A percentile compares a stretch with the other conserved stretches of the same genome.
Conservation (phyloP, 2,113 vertebrate species). For the Pteronura brasiliensis region DNA sequence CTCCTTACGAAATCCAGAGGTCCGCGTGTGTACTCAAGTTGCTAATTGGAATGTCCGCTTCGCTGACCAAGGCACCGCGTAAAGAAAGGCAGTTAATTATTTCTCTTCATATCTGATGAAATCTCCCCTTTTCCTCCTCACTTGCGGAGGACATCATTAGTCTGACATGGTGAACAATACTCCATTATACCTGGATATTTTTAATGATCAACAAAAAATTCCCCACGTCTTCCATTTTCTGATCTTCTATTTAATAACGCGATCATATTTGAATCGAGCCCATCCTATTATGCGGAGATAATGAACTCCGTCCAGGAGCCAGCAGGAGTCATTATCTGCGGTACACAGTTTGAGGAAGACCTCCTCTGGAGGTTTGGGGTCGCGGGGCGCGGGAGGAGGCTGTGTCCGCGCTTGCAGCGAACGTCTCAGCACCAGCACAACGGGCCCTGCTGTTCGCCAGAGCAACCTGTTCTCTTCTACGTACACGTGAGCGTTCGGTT, state of each 20-base stretch:
- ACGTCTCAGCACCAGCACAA: neutral
- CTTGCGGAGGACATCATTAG: constrained; percentile 84
- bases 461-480: neutral
- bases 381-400: constrained; percentile 11
- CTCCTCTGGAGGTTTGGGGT: constrained; percentile 17
- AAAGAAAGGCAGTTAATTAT: constrained; percentile 86
- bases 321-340: constrained; percentile 60
- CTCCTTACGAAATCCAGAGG: constrained; percentile 73
- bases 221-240: constrained; percentile 77
- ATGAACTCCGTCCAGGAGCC: constrained; percentile 70
- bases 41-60: constrained; percentile 85
- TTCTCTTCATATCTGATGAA: constrained; percentile 84
- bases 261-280: constrained; percentile 81
- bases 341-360: constrained; percentile 37
- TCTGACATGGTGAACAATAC: constrained; percentile 80
- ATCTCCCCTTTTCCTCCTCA: constrained; percentile 78
- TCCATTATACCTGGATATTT: constrained; percentile 83
- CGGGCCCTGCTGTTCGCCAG: neutral
- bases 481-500: neutral
- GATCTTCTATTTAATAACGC: constrained; percentile 81
- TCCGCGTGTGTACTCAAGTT: constrained; percentile 61
- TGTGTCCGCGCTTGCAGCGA: neutral
- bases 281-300: constrained; percentile 75
- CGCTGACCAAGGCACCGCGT: constrained; percentile 72
- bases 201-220: constrained; percentile 81